Evolutionary conservation across 1,140 invertebrate species (phyloP).

Genomic region (Papilio polyxenes): DNA sequence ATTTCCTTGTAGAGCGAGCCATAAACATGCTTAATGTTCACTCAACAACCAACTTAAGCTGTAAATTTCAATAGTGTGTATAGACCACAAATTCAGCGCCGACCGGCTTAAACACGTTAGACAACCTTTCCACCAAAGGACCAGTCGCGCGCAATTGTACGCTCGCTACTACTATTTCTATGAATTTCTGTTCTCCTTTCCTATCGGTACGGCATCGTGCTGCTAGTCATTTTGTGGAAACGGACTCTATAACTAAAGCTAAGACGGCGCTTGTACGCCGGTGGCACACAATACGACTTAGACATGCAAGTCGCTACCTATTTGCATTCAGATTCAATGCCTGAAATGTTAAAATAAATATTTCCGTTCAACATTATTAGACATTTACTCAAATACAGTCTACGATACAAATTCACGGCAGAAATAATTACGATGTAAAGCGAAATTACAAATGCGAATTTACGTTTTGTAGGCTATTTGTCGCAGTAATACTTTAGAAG

Average conservation of each 20-base stretch:
- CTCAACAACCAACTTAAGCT: conserved; percentile 60
- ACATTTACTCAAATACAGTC: conserved; percentile 18
- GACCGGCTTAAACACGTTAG: conserved; percentile 65
- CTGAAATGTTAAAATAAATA: conserved; percentile 44
- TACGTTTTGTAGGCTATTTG: background rate
- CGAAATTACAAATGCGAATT: conserved; percentile 12
- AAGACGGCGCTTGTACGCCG: conserved; percentile 53
- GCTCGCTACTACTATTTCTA: background rate
- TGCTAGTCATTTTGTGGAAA: background rate
- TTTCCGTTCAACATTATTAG: conserved; percentile 22
- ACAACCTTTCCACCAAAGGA: background rate
- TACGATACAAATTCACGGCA: conserved; percentile 19
- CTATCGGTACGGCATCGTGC: background rate
- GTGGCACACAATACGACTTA: conserved; percentile 57
- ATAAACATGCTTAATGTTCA: conserved; percentile 56
- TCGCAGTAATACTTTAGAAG: background rate
- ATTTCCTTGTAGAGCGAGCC: conserved; percentile 44
- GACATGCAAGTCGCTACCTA: conserved; percentile 60
- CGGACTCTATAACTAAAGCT: conserved; percentile 51
- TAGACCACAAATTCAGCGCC: conserved; percentile 74
- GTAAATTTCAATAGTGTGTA: conserved; percentile 78
- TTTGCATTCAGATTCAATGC: conserved; percentile 66
- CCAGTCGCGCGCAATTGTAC: background rate
- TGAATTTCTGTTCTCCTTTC: background rate
- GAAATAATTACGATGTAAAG: conserved; percentile 29